A percentile compares a stretch with the other conserved stretches of the same genome.
Conservation (phyloP, 2,113 vertebrate genomes). For the Hystrix brachyura region DNA sequence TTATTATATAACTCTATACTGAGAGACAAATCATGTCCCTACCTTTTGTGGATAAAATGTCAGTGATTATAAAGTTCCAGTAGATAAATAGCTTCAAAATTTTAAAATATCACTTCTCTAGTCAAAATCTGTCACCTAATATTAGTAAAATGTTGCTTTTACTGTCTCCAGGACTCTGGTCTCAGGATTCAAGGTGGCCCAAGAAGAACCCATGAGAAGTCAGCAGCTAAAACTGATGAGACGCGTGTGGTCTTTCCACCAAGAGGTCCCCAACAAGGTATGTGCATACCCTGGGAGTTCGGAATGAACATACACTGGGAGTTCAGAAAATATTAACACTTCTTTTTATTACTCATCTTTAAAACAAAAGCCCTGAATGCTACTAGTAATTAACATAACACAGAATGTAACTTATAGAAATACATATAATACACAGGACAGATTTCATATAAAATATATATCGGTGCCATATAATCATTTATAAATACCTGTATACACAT, state of each 20-base stretch:
- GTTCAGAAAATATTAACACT: background rate
- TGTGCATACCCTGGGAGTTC: accelerated
- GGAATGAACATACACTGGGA: background rate
- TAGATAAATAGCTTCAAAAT: background rate
- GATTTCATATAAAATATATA: background rate
- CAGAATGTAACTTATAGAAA: background rate
- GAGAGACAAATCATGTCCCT: background rate
- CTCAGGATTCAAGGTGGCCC: background rate
- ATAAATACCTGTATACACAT: background rate
- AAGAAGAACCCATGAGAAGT: background rate
- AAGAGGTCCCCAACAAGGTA: background rate
- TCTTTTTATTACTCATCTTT: background rate
- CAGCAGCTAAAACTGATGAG: background rate
- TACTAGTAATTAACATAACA: background rate
- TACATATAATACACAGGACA: background rate
- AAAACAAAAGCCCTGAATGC: background rate
- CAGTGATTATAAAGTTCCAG: background rate
- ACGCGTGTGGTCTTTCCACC: background rate
- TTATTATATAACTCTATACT: background rate
- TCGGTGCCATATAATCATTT: background rate
- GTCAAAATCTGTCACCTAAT: background rate
- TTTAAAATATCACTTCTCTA: background rate
- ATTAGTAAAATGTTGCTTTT: constrained; percentile 23
- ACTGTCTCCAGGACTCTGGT: background rate
- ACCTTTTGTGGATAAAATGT: background rate